These are phyloP conservation scores for Scaptomyza graminum DNA, from an alignment of 1,140 invertebrate genomes.

Conservation along the genomic window DNA sequence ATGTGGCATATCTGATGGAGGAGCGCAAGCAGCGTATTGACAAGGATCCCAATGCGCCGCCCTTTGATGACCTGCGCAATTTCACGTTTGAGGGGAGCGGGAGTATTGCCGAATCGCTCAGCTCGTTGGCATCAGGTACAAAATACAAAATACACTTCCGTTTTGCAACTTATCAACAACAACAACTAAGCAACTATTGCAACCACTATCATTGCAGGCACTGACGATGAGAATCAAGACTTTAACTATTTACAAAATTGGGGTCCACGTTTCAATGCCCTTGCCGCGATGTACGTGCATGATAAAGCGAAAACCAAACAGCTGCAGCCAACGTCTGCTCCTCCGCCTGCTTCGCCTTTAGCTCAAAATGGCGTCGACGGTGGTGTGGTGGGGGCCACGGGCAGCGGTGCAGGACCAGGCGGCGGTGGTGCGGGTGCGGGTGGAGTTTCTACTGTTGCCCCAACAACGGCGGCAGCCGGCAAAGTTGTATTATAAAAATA, in stretches of 20 bases:
- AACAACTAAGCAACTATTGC: neutral
- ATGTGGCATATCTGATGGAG: constrained; percentile 98
- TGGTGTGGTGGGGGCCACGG: constrained; percentile 58
- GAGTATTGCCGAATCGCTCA: constrained; percentile 98
- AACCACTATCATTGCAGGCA: constrained; percentile 86
- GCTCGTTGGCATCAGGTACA: constrained; percentile 95
- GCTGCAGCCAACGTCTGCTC: constrained; percentile 2
- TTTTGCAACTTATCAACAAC: neutral
- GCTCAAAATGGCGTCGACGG: constrained; percentile 44
- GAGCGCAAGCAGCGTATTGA: constrained; percentile 97
- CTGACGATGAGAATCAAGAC: constrained; percentile 97
- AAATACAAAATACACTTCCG: constrained; percentile 1
- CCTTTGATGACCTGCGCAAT: constrained; percentile 97
- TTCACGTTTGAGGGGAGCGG: constrained; percentile 99
- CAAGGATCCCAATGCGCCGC: constrained; percentile 96
- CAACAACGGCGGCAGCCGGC: constrained; percentile 39
- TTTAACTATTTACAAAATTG: constrained; percentile 98
- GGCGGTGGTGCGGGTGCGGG: constrained; percentile 34
- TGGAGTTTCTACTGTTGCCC: neutral
- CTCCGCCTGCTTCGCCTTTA: neutral
- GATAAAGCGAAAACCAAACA: constrained; percentile 83
- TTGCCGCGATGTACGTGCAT: constrained; percentile 98
- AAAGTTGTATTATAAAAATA: constrained; percentile 80
- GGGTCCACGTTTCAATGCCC: constrained; percentile 98
- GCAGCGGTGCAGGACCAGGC: constrained; percentile 70